Percentiles rank a stretch among this genome's conserved stretches.
Conservation (phyloP, 2,797 vertebrate species). For the Cottoperca gobio region DNA sequence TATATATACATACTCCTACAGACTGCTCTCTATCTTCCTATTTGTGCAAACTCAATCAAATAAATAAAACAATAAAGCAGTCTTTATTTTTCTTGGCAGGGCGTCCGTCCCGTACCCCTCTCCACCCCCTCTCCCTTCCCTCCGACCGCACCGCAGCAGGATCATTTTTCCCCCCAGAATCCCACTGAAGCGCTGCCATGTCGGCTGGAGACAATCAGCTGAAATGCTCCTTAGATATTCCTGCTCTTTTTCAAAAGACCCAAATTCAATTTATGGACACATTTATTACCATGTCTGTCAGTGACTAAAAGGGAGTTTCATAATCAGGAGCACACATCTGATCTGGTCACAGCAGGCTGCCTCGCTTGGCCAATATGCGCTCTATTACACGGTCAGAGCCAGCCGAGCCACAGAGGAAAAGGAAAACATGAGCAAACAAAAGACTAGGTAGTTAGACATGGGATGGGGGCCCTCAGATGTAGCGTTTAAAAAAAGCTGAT, state of each 20-base stretch:
- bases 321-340: slow-evolving; percentile 96
- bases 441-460: slow-evolving; percentile 81
- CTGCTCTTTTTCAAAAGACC: slow-evolving; percentile 93
- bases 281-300: slow-evolving; percentile 99
- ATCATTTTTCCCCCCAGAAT: slow-evolving; percentile 91
- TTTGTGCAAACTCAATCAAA: slow-evolving; percentile 94
- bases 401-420: slow-evolving; percentile 79
- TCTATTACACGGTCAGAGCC: slow-evolving; percentile 84
- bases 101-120: slow-evolving; percentile 79
- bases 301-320: slow-evolving; percentile 93
- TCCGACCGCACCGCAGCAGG: slow-evolving; percentile 87
- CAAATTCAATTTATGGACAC: slow-evolving; percentile 99
- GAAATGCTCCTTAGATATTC: slow-evolving; percentile 97
- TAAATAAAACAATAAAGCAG: slow-evolving; percentile 95
- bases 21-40: slow-evolving; percentile 72
- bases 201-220: slow-evolving; percentile 98
- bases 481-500: slow-evolving; percentile 72
- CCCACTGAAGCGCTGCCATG: slow-evolving; percentile 94
- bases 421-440: slow-evolving; percentile 85
- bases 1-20: slow-evolving; percentile 50
- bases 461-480: slow-evolving; percentile 76
- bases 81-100: slow-evolving; percentile 96
- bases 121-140: slow-evolving; percentile 37
- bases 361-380: slow-evolving; percentile 82
- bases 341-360: slow-evolving; percentile 84